Evolutionary conservation across 2,888 invertebrate genomes (phyloP), one percentile per base, ranked within the genome.

Genomic region (Volucella bombylans): DNA sequence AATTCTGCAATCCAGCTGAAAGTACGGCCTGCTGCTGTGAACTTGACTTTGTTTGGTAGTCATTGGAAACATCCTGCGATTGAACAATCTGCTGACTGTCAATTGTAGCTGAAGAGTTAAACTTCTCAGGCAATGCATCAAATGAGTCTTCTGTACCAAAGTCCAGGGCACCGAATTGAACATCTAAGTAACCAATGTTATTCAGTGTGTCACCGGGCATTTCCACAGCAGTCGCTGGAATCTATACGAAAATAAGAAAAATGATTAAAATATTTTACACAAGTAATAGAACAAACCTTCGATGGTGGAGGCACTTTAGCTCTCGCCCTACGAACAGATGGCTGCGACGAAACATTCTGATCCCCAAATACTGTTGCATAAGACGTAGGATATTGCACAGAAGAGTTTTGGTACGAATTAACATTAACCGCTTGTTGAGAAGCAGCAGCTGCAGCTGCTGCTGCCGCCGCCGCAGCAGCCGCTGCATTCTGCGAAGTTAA

Each of bases 201-300:
- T 94, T 94, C 12, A 94, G 93, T 77, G 95, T 93, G 89, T 97
- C 97, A 86, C 97, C 98, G 0, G 98, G 98, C 98, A 98, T 98
- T 92, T 98, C 98, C 49, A 99, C 98, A 23, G 98, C 98, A 76
- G 95, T 96, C 68, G 97, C 94, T 52, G 98, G 98, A 89, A 99
- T 99, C 96, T 97, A 15, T 23, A 67, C 41, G 12, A n/a, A 23
- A 57, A 39, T 71, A 78, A 69, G 41, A 81, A 82, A 54, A 83
- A 62, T 54, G 64, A 61, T 72, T 23, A 52, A 12, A 10, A 18
- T 0, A 62, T 39, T 15, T 18, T 52, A 15, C 0, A 12, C 39
- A 11, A 14, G 52, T 11, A 50, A 50, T 15, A 31, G 4, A 9
- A 77, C 74, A 89, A 91, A 95, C 95, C 93, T 96, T 97, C 50